Conservation (phyloP, 1,140 invertebrate species). For the Drosophila obscura region DNA sequence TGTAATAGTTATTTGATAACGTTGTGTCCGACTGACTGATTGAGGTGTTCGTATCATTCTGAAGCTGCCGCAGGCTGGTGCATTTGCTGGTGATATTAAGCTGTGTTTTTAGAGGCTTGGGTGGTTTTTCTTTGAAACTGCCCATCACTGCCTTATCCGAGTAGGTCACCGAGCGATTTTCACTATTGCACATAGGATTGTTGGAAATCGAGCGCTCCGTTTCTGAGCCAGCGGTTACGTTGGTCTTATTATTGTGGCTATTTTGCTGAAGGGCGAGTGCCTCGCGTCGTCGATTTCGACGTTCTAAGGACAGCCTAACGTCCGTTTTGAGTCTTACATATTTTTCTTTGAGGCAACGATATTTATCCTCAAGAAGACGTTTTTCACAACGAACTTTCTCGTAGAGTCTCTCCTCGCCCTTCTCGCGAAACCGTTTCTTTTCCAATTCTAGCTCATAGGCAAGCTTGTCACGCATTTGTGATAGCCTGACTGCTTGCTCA, state of each 20-base stretch:
- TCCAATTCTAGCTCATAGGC: conserved; percentile 86
- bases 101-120: conserved; percentile 68
- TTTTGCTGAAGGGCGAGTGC: conserved; percentile 84
- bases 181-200: conserved; percentile 84
- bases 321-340: conserved; percentile 91
- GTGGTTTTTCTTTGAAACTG: conserved; percentile 54
- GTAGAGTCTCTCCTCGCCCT: conserved; percentile 85
- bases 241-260: conserved; percentile 59
- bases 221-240: conserved; percentile 88
- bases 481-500: conserved; percentile 87
- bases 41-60: conserved; percentile 77
- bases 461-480: conserved; percentile 87
- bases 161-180: conserved; percentile 74
- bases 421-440: conserved; percentile 82
- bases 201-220: conserved; percentile 90
- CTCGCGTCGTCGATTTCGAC: conserved; percentile 86
- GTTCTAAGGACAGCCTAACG: conserved; percentile 88
- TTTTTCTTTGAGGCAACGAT: conserved; percentile 91
- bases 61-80: conserved; percentile 70
- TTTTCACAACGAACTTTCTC: conserved; percentile 90
- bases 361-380: conserved; percentile 89
- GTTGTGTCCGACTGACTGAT: conserved; percentile 82
- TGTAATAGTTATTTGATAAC: conserved; percentile 76
- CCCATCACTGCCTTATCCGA: conserved; percentile 58
- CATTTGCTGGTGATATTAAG: conserved; percentile 72